Conservation (phyloP, 2,113 vertebrate species). For the Tragulus kanchil region DNA sequence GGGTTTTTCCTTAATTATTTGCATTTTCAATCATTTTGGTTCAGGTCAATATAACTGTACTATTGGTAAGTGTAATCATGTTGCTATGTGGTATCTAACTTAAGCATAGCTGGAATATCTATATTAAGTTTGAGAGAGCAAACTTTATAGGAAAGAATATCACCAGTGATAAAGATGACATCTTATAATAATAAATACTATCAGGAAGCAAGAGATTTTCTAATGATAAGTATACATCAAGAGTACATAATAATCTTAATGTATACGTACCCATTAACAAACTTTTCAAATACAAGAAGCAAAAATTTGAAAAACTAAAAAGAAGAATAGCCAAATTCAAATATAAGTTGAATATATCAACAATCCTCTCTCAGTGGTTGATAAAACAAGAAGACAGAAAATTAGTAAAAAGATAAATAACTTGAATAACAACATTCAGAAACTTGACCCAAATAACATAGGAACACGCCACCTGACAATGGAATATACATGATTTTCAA, state of each 20-base stretch:
- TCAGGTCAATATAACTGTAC: neutral
- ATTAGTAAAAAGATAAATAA: neutral
- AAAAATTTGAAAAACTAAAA: constrained; percentile 1
- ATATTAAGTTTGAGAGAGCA: neutral
- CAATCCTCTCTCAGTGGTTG: neutral
- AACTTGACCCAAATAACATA: neutral
- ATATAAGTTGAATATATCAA: neutral
- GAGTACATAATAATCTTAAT: neutral
- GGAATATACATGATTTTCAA: neutral
- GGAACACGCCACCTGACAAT: neutral
- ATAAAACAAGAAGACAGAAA: neutral
- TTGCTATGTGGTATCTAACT: neutral
- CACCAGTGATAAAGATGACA: neutral
- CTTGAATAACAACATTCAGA: neutral
- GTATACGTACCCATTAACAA: neutral
- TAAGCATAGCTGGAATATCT: neutral
- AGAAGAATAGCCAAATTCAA: neutral
- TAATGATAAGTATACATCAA: neutral
- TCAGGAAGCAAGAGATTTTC: neutral
- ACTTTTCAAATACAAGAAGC: constrained; percentile 20
- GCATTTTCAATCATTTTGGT: neutral
- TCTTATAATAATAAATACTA: neutral
- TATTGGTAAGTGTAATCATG: neutral
- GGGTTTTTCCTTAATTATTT: neutral
- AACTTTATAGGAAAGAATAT: constrained; percentile 2